phyloP scores from a whole-genome alignment of 2,797 vertebrate genomes.

The Sitta carolinensis region DNA sequence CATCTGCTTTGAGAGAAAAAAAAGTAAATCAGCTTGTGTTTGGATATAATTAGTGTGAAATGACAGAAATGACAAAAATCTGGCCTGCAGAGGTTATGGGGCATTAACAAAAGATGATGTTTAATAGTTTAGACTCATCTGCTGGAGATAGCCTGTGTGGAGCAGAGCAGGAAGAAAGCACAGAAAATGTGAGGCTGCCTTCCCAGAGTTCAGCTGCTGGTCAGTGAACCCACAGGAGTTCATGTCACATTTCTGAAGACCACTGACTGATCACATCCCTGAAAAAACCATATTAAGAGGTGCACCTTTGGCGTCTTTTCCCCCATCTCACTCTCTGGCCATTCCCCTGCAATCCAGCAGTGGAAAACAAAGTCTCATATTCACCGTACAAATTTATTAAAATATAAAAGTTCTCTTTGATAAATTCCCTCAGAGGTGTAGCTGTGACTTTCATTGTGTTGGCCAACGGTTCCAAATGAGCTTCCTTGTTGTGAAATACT shows the following conservation, averaged over 20 bases:
- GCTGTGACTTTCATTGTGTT: not conserved
- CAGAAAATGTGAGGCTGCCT: not conserved
- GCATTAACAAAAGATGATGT: not conserved
- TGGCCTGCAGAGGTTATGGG: not conserved
- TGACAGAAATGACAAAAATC: slow-evolving; percentile 19
- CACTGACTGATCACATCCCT: not conserved
- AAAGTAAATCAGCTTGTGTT: slow-evolving; percentile 23
- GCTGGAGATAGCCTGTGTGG: not conserved
- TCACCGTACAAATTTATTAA: not conserved
- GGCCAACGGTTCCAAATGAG: not conserved
- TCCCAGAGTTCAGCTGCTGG: not conserved
- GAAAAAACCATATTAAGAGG: not conserved
- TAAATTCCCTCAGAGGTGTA: not conserved
- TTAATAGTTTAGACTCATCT: not conserved
- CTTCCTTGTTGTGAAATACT: not conserved
- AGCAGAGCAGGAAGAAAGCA: not conserved
- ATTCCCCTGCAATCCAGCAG: not conserved
- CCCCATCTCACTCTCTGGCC: not conserved
- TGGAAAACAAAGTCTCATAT: not conserved
- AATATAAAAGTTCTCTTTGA: not conserved
- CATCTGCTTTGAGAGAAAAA: slow-evolving; percentile 9
- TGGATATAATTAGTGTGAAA: slow-evolving; percentile 25
- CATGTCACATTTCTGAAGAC: not conserved
- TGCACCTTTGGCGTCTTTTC: not conserved
- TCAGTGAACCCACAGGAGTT: not conserved